Evolutionary conservation across 35 echinoderm and acorn worm genomes (phyloP), one percentile per base, ranked within the genome.

Genomic region (Chiridota heheva): DNA sequence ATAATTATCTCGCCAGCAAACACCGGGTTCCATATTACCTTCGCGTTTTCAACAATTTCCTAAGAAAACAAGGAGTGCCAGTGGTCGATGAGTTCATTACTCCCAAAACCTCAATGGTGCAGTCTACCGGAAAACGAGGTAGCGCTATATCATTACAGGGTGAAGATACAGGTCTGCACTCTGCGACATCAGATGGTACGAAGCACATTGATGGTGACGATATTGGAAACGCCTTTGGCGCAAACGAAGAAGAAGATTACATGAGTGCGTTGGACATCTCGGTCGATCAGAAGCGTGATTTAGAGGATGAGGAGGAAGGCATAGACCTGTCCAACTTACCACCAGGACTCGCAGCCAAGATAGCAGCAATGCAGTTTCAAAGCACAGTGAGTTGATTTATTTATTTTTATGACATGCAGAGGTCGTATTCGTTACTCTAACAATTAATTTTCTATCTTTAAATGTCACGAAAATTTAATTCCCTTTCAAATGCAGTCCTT

Each of bases 1-100:
- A n/a, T n/a, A n/a, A n/a, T n/a, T n/a, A n/a, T n/a, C 7, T 7
- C 25, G 15, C 59, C 44, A 88, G 91, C 18, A 88, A 94, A 67
- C 58, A 88, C 17, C 55, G 91, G 26, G 44, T 94, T 10, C 91
- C 91, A 15, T 79, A 81, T 60, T 94, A 94, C 43, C 85, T 88
- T 65, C 80, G 82, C 13, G 44, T 94, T 36, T 94, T 94, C 80
- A 88, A 88, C 55, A 82, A 66, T 31, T 36, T 63, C 18, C 61
- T 94, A 18, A 69, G 70, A 18, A 82, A 76, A 6, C 76, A 76
- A 42, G 85, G 85, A 6, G 53, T 86, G 53, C 53, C 42, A 5
- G 56, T 86, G 7, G 40, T 71, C 27, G 89, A 91, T 32, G 46
- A 63, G 34, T 29, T 49, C 71, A 56, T 70, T n/a, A 39, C 34